Percentiles rank a stretch among this genome's conserved stretches.
Evolutionary conservation across 2,113 vertebrate genomes (phyloP).

Genomic region (Falco punctatus): DNA sequence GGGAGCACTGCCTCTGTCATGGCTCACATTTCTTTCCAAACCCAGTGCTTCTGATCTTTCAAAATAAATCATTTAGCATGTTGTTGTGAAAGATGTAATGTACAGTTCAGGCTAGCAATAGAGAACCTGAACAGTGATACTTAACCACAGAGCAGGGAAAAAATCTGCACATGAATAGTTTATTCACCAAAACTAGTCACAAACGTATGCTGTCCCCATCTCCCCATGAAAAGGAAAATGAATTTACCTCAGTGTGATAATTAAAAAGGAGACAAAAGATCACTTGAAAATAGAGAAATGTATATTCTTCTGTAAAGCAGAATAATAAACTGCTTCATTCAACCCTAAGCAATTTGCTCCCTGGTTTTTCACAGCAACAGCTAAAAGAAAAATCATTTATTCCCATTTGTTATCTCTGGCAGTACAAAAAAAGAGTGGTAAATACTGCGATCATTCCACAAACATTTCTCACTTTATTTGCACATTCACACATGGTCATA

Average conservation of each 20-base stretch:
- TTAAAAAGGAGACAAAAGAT: slow-evolving; percentile 49
- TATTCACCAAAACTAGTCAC: slow-evolving; percentile 10
- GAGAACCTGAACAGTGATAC: background rate
- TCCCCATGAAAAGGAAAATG: slow-evolving; percentile 20
- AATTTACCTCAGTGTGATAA: slow-evolving; percentile 14
- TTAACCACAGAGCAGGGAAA: background rate
- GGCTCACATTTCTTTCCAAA: slow-evolving; percentile 25
- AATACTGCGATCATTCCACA: background rate
- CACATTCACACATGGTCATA: background rate
- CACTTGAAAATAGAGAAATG: slow-evolving; percentile 14
- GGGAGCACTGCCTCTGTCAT: background rate
- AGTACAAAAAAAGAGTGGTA: slow-evolving; percentile 44
- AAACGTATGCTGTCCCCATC: background rate
- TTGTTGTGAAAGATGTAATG: background rate
- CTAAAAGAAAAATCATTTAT: slow-evolving; percentile 32
- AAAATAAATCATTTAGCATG: slow-evolving; percentile 3
- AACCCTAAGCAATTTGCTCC: background rate
- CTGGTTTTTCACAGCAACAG: slow-evolving; percentile 8
- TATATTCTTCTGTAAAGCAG: background rate
- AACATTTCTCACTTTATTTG: slow-evolving; percentile 57
- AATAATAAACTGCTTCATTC: slow-evolving; percentile 28
- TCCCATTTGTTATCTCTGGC: slow-evolving; percentile 47
- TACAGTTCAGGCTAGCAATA: background rate
- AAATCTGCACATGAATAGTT: slow-evolving; percentile 27
- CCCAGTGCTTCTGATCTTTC: background rate